Evolutionary conservation across 2,888 invertebrate species (phyloP), one percentile per base, ranked within the genome.

Genomic region (Eudemis profundana): DNA sequence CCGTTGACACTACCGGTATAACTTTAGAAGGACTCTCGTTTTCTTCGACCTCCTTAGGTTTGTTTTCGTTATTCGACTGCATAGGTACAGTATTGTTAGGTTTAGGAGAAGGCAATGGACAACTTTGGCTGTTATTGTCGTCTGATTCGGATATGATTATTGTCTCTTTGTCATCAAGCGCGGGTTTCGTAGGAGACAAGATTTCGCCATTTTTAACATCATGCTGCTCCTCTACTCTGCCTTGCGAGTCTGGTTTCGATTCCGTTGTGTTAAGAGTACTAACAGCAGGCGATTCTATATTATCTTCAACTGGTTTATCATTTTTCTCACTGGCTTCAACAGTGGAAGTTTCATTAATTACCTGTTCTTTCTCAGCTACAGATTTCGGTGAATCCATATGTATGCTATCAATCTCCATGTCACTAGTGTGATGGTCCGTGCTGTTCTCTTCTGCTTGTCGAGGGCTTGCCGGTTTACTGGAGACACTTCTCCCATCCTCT

Each of bases 321-420:
- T 78, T 72, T 33, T 81, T 77, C 36, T 84, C 83, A 4, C 73
- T 84, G 1, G 86, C 83, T 64, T 56, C 59, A 15, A 73, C 73
- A 10, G 63, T 50, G 1, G 79, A 69, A 23, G 80, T 77, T 71
- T 90, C 90, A 17, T 86, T 81, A n/a, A 90, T 85, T 14, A 87
- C 79, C 78, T 88, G 83, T 38, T 89, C 84, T 70, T 88, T 87
- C 46, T 90, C 91, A 5, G 84, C 86, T 44, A 88, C 68, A 3
- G 90, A 89, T 70, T 90, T 90, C 0, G 91, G 91, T 0, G 91
- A 91, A 68, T 90, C 90, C 88, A 90, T 90, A 69, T 90, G 90
- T 75, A 92, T 91, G 59, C 90, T 90, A 66, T 92, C 91, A 38
- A 92, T 81, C 69, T 92, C 91, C 91, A 92, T 92, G 49, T 92